These are phyloP conservation scores for Campoletis sonorensis DNA, from an alignment of 1,140 invertebrate genomes.

Conservation along the genomic window DNA sequence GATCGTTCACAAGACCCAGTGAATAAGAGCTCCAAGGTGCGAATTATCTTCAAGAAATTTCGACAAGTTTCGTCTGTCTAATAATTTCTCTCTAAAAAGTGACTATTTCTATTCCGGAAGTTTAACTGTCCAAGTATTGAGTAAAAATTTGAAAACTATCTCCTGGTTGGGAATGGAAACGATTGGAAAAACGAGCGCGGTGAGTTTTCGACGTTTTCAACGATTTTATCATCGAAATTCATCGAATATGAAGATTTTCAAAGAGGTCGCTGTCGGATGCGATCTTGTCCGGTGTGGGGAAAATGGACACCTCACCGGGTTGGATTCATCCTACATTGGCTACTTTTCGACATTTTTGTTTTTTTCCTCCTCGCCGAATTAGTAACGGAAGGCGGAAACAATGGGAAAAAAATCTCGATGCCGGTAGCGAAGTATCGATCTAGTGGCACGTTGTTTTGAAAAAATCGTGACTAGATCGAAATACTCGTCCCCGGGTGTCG, in stretches of 20 bases:
- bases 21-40: not conserved
- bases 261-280: slow-evolving; percentile 60
- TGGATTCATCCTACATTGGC: slow-evolving; percentile 67
- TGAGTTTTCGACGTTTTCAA: not conserved
- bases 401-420: slow-evolving; percentile 48
- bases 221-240: slow-evolving; percentile 1
- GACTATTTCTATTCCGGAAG: not conserved
- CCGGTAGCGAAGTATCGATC: slow-evolving; percentile 67
- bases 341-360: slow-evolving; percentile 34
- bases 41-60: not conserved
- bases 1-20: not conserved
- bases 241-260: slow-evolving; percentile 16
- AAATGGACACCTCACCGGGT: slow-evolving; percentile 67
- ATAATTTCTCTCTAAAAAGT: not conserved
- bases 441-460: slow-evolving; percentile 63
- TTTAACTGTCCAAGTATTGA: no score
- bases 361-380: not conserved
- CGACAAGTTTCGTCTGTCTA: not conserved
- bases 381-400: not conserved
- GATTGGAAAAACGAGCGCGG: not conserved
- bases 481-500: slow-evolving; percentile 68
- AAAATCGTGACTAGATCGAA: slow-evolving; percentile 77
- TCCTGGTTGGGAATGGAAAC: no score
- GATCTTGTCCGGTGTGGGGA: slow-evolving; percentile 62
- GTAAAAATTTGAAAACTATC: no score